Base-by-base conservation (phyloP, 2,888 invertebrate genomes). In the Aproaerema taeniolella region DNA sequence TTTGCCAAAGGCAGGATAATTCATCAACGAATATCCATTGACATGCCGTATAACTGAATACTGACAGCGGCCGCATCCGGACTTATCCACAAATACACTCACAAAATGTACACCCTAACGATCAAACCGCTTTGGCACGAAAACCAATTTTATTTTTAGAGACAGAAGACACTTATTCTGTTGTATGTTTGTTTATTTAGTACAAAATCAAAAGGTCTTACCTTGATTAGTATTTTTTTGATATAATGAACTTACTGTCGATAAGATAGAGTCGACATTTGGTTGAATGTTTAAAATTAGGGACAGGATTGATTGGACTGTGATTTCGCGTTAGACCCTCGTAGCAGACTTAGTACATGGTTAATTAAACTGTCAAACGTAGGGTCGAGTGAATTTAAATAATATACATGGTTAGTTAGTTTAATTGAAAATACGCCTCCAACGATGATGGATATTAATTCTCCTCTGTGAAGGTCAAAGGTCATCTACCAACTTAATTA, bases 331-430 rank as follows among this genome's bases (percentile, higher is more conserved):
- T 58, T 53, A 56, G 56, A 61, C 58, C 61, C 60, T 61, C 53
- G 56, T 55, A 58, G 57, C 53, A 50, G 49, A 52, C 53, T 61
- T 50, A 60, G 63, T 61, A 61, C 56, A 62, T 60, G 58, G 58
- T 67, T 67, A 67, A 67, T 64, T 67, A 67, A 67, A 64, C 64
- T 67, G 65, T 63, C 65, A 65, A 63, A 63, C 51, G 57, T 61
- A 47, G 49, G 51, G 47, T 47, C 46, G 43, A 36, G 52, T 46
- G 42, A 52, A 50, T 53, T 52, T 52, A 44, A 50, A 49, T 53
- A 49, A 39, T 47, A 50, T 49, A 47, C 46, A 43, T 43, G 39
- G 43, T 47, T 17, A 26, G 26, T 35, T 26, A 13, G 35, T 35
- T 26, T 35, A 35, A 35, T 35, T 35, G 35, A 35, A 37, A 30